Evolutionary conservation across 1,140 invertebrate genomes (phyloP), one percentile per base, ranked within the genome.

Genomic region (Bombus vancouverensis): DNA sequence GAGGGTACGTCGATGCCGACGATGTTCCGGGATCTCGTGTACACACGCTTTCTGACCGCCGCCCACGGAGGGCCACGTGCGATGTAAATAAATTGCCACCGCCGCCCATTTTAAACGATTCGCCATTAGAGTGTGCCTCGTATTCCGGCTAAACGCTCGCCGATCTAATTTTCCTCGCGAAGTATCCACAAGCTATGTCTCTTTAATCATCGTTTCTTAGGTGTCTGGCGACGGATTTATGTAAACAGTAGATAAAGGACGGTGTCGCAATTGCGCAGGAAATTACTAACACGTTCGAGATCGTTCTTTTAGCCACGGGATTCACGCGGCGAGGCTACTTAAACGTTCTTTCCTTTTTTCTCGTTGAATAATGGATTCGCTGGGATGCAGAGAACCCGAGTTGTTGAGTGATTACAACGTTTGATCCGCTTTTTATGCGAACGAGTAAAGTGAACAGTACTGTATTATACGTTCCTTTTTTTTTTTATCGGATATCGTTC

Each of bases 31-130:
- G 79, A 89, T 78, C 47, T 78, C 44, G 59, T 70, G 68, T 44
- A 76, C 65, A 47, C 62, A 37, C 70, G 59, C 47, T 86, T 83
- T 59, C 66, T 72, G 72, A 81, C 39, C 73, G 57, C 37, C 73
- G 74, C 42, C 39, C 34, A 77, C 66, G 28, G n/a, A 22, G 47
- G 37, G 22, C 77, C 83, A 73, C 88, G 88, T 86, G 80, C 78
- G 44, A 70, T 66, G 75, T 70, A 68, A 87, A 89, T 76, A 89
- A 89, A 89, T 87, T 87, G 80, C 66, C 81, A 59, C 18, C 65
- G 37, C 13, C 65, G 22, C 15, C 44, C 88, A n/a, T 70, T 86
- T 78, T 53, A 84, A 73, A 74, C 77, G 39, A 9, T 9, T 81
- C 80, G 57, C 59, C 59, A 71, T 89, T 82, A 83, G 32, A 72